Conservation (phyloP, 2,797 vertebrate genomes). For the Clangula hyemalis region DNA sequence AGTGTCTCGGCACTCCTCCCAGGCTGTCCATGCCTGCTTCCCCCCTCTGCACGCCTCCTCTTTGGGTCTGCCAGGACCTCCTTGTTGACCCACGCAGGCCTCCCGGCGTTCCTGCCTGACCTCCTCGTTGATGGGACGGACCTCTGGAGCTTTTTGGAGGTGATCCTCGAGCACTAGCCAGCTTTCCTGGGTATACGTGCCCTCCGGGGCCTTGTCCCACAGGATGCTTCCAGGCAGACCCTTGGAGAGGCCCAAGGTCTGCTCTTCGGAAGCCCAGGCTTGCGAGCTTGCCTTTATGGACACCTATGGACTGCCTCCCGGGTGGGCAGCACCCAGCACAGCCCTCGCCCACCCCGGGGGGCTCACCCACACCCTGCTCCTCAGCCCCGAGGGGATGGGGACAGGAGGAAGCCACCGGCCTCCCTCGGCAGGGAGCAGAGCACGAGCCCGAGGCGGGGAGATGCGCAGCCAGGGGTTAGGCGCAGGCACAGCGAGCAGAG, state of each 20-base stretch:
- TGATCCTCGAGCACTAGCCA: background rate
- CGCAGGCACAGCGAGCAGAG: slow-evolving; percentile 3
- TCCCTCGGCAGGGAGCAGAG: background rate
- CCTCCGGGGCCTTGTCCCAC: background rate
- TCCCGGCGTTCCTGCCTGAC: background rate
- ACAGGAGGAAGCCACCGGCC: background rate
- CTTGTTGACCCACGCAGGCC: background rate
- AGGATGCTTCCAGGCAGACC: background rate
- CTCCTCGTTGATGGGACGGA: background rate
- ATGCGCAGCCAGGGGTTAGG: background rate
- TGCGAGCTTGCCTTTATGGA: background rate
- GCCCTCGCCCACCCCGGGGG: accelerated
- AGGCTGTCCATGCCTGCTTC: background rate
- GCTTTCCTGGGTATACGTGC: background rate
- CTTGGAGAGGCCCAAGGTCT: background rate
- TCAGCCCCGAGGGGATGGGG: background rate
- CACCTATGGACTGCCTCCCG: no score
- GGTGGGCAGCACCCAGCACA: background rate
- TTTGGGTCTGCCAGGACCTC: background rate
- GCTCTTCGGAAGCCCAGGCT: background rate
- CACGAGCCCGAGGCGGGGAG: background rate
- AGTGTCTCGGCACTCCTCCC: no score
- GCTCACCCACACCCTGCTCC: background rate
- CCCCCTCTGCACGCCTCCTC: background rate
- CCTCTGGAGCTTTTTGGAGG: background rate